Evolutionary conservation across 2,797 vertebrate species (phyloP).

Genomic region (Crossoptilon crossoptilon): DNA sequence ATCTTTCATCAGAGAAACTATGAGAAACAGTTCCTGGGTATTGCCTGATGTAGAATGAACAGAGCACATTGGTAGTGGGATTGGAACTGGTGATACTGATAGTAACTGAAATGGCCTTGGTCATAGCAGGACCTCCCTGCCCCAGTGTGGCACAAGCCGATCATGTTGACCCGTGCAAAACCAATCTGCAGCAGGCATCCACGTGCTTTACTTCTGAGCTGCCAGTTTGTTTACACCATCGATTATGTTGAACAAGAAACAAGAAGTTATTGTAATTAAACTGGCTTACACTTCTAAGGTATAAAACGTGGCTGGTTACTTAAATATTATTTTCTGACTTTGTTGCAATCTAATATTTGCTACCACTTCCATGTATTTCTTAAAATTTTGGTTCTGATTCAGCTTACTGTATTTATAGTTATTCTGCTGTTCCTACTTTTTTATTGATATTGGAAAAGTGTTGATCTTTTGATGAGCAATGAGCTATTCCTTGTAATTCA

Average conservation of each 20-base stretch:
- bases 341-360: background rate
- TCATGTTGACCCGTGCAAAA: background rate
- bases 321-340: background rate
- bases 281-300: background rate
- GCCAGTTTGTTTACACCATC: background rate
- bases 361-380: background rate
- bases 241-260: background rate
- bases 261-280: background rate
- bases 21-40: background rate
- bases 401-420: background rate
- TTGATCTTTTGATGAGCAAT: background rate
- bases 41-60: background rate
- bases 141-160: rapidly evolving
- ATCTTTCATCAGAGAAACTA: background rate
- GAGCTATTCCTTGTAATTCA: background rate
- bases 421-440: background rate
- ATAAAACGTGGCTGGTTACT: background rate
- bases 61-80: background rate
- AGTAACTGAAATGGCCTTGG: background rate
- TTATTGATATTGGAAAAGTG: background rate
- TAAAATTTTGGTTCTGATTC: background rate
- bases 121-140: background rate
- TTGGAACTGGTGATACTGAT: background rate
- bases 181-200: background rate
- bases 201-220: background rate